Evolutionary conservation across 1,140 invertebrate species (phyloP).

Genomic region (Bicyclus anynana): DNA sequence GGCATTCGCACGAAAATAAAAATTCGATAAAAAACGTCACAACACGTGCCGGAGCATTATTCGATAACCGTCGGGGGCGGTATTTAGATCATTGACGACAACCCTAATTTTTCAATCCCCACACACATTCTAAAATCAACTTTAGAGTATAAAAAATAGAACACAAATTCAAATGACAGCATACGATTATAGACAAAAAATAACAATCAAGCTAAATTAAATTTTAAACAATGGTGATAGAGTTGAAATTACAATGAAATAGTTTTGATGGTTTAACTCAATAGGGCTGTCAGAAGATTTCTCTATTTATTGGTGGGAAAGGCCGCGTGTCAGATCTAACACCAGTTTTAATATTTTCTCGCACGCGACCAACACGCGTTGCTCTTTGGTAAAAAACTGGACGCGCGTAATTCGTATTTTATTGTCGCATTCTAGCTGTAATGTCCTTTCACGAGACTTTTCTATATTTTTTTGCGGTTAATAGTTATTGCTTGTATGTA

Average conservation of each 20-base stretch:
- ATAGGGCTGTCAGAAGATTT: constrained; percentile 59
- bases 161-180: constrained; percentile 14
- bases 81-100: constrained; percentile 59
- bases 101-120: constrained; percentile 52
- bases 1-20: constrained; percentile 67
- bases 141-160: constrained; percentile 13
- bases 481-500: constrained; percentile 30
- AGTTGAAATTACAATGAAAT: constrained; percentile 23
- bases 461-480: constrained; percentile 49
- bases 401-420: constrained; percentile 67
- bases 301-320: constrained; percentile 75
- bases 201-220: neutral
- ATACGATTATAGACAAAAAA: neutral
- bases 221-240: constrained; percentile 9
- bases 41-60: constrained; percentile 69
- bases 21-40: constrained; percentile 65
- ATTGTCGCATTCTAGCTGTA: constrained; percentile 67
- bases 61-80: constrained; percentile 73
- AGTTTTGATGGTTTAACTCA: constrained; percentile 24
- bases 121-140: constrained; percentile 24
- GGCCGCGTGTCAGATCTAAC: constrained; percentile 73
- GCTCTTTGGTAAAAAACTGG: constrained; percentile 73
- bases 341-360: constrained; percentile 75
- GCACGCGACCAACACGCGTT: constrained; percentile 59
- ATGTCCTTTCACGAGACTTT: constrained; percentile 38